Percentiles rank a stretch among this genome's conserved stretches.
These are phyloP conservation scores for Falco cherrug DNA, from an alignment of 2,797 vertebrate genomes.

Conservation along the genomic window DNA sequence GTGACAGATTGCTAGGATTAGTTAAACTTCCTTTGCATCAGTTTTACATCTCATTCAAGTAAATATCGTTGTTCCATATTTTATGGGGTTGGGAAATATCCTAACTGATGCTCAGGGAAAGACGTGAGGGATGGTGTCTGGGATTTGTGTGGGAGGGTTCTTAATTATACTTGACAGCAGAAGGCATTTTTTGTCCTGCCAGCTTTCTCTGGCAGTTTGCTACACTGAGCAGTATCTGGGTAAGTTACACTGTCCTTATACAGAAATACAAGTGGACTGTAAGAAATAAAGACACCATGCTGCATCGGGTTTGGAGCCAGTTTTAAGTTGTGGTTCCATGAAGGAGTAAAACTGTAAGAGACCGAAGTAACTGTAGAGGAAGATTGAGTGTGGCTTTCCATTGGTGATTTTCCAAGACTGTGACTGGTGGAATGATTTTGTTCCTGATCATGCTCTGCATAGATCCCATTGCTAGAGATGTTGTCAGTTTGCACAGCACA, in stretches of 20 bases:
- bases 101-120: background rate
- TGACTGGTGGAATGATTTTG: background rate
- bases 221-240: background rate
- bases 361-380: background rate
- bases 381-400: background rate
- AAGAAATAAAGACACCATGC: background rate
- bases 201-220: background rate
- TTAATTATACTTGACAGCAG: background rate
- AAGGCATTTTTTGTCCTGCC: background rate
- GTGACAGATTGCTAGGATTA: slow-evolving; percentile 88
- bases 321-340: background rate
- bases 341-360: background rate
- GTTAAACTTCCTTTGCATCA: slow-evolving; percentile 95
- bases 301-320: background rate
- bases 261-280: background rate
- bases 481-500: background rate
- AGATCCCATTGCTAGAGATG: background rate
- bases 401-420: background rate
- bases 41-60: slow-evolving; percentile 97
- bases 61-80: background rate
- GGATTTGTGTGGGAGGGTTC: background rate
- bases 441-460: background rate
- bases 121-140: background rate
- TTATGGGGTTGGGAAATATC: background rate
- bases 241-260: background rate